Evolutionary conservation across 2,888 invertebrate species (phyloP).

Genomic region (Tetheella fluctuosa): DNA sequence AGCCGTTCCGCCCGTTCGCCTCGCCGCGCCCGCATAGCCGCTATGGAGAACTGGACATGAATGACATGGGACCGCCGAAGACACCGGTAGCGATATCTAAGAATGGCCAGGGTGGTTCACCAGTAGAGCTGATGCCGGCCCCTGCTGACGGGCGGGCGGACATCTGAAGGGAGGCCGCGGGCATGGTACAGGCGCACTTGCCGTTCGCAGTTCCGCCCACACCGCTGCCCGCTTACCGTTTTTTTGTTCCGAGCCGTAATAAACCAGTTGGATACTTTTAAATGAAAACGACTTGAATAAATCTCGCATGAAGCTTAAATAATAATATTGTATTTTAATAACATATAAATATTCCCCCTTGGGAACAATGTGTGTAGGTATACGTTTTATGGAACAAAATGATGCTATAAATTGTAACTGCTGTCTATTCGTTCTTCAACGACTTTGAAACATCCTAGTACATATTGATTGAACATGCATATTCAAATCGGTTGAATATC

Average conservation of each 20-base stretch:
- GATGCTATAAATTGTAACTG: not conserved
- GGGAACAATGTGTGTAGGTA: not conserved
- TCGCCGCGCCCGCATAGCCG: conserved; percentile 85
- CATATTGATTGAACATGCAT: not conserved
- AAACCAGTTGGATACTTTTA: conserved; percentile 74
- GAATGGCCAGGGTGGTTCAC: conserved; percentile 77
- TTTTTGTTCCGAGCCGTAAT: conserved; percentile 76
- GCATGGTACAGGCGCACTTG: conserved; percentile 55
- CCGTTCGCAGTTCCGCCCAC: conserved; percentile 52
- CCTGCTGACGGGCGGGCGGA: conserved; percentile 84
- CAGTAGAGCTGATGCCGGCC: conserved; percentile 86
- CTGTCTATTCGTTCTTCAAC: not conserved
- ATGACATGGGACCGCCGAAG: conserved; percentile 77
- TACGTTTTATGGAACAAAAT: conserved; percentile 3
- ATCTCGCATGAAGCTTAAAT: conserved; percentile 25
- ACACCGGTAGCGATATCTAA: conserved; percentile 59
- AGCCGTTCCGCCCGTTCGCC: conserved; percentile 84
- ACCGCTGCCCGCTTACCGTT: conserved; percentile 76
- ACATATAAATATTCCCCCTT: not conserved
- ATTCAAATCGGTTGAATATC: not conserved
- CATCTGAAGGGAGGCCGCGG: conserved; percentile 81
- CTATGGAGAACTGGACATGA: conserved; percentile 85
- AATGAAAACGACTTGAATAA: conserved; percentile 30
- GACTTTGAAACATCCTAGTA: not conserved
- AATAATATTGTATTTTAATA: conserved; percentile 24